These are phyloP conservation scores for Galbula dea DNA, from an alignment of 2,113 vertebrate species.

Conservation along the genomic window DNA sequence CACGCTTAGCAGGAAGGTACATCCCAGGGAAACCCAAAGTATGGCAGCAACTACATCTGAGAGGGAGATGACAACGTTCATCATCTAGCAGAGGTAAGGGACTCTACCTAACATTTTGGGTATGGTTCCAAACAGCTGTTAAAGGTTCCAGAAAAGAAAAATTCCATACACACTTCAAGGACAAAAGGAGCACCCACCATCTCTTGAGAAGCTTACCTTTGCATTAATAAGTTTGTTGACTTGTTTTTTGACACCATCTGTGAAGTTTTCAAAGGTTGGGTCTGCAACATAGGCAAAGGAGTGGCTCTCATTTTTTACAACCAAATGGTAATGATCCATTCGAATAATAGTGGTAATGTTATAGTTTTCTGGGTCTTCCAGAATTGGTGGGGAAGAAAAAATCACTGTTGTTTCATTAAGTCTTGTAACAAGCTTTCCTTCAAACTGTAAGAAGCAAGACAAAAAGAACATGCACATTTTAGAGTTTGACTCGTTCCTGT, in stretches of 20 bases:
- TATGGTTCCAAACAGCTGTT: not conserved
- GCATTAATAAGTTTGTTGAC: slow-evolving; percentile 83
- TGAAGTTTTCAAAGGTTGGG: slow-evolving; percentile 84
- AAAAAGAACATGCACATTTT: not conserved
- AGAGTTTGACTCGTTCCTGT: not conserved
- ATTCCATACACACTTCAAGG: not conserved
- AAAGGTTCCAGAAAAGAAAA: not conserved
- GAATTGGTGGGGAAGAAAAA: slow-evolving; percentile 83
- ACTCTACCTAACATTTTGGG: not conserved
- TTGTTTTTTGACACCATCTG: slow-evolving; percentile 78
- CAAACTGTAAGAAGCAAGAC: slow-evolving; percentile 69
- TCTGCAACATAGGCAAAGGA: slow-evolving; percentile 84
- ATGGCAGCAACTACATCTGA: not conserved
- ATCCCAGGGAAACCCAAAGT: not conserved
- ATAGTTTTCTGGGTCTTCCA: slow-evolving; percentile 72
- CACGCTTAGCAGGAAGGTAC: not conserved
- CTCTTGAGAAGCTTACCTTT: slow-evolving; percentile 62
- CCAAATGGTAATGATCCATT: slow-evolving; percentile 79
- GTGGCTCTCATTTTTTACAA: slow-evolving; percentile 70
- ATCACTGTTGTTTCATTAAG: slow-evolving; percentile 79
- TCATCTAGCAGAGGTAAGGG: not conserved
- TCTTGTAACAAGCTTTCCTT: slow-evolving; percentile 48
- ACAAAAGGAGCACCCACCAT: not conserved
- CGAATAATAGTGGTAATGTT: slow-evolving; percentile 76
- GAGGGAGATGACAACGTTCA: not conserved